Conservation (phyloP, 2,888 invertebrate genomes). For the Muscina levida region DNA sequence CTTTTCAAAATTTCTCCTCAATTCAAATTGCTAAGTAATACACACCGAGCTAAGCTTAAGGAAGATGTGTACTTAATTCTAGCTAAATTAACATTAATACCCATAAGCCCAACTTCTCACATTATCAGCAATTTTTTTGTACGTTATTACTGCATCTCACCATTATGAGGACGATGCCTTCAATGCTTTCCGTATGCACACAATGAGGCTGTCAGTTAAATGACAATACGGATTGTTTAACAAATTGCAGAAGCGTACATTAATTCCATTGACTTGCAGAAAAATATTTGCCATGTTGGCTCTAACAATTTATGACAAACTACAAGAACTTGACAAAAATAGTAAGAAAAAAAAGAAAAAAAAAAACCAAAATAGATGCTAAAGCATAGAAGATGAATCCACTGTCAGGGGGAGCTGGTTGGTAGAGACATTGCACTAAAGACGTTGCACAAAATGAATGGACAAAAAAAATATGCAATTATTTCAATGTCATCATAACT, state of each 20-base stretch:
- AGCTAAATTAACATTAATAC: too few relatives aligned
- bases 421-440: background rate
- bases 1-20: too few relatives aligned
- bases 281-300: conserved; percentile 44
- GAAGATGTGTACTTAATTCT: too few relatives aligned
- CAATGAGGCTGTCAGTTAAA: conserved; percentile 64
- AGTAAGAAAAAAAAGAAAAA: too few relatives aligned
- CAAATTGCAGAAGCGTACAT: conserved; percentile 63
- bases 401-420: background rate
- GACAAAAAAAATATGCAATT: conserved; percentile 36
- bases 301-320: conserved; percentile 59
- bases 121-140: too few relatives aligned
- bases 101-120: too few relatives aligned
- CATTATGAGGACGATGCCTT: too few relatives aligned
- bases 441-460: conserved; percentile 15
- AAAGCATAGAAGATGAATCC: background rate
- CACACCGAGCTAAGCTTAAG: too few relatives aligned
- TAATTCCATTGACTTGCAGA: conserved; percentile 64
- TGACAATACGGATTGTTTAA: conserved; percentile 62
- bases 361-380: too few relatives aligned
- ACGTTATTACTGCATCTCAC: too few relatives aligned
- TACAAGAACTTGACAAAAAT: conserved; percentile 33
- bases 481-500: conserved; percentile 64
- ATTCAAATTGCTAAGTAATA: too few relatives aligned
- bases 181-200: conserved; percentile 10